Base-by-base conservation (phyloP, 2,113 vertebrate species). In the Galemys pyrenaicus region DNA sequence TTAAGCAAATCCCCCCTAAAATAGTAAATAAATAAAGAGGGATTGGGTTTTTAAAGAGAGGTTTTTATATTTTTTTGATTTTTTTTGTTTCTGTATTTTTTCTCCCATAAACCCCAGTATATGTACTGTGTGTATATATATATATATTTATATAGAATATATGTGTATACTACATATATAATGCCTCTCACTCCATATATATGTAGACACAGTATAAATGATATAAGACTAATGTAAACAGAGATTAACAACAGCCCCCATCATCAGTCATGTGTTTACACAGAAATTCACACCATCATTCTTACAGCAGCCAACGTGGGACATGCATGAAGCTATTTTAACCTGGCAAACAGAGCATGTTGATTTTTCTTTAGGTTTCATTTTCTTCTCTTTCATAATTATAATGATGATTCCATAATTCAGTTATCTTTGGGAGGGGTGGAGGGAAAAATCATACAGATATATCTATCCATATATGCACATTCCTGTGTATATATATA, bases 231-330 rank as follows among this genome's bases (percentile, higher is more conserved):
- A 97, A 97, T 95, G 65, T 95, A 93, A 98, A 96, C 98, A 98
- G 98, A 98, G 97, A 98, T 98, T 98, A 98, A 97, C 98, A 99
- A 98, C 98, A 97, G 97, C 73, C 96, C 98, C 98, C 98, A 95
- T 98, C 99, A 99, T 99, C 99, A 98, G 71, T 98, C 98, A 98
- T 96, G 96, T 98, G 98, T 99, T 98, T 99, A 99, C 99, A 99
- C 99, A 99, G 99, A 99, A 99, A 99, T 99, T 99, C 99, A 99
- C 98, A 91, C 97, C 97, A 97, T 99, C 98, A 99, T 98, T 96
- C 98, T 98, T 99, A 97, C 98, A 98, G 99, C 98, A 91, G 97
- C 97, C 98, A 96, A 98, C 93, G 91, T 98, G 98, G 97, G 68
- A 97, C 98, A 97, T 98, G 99, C 99, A 99, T 98, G 98, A 97